Base-by-base conservation (phyloP, 1,140 invertebrate species). In the Apis laboriosa region DNA sequence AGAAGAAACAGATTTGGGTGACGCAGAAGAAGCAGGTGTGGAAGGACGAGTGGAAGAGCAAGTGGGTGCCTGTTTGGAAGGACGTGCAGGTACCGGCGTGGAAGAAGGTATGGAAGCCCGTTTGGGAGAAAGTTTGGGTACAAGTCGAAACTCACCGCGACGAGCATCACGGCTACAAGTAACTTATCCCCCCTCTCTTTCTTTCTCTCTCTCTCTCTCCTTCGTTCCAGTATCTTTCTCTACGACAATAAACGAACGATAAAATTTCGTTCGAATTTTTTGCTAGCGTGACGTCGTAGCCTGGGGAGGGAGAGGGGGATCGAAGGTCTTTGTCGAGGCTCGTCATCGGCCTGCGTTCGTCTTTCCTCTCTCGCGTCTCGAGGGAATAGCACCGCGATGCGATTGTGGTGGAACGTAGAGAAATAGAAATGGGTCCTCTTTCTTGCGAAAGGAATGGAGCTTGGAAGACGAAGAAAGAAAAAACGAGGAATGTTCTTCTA, bases 1-100 rank as follows among this genome's bases (percentile, higher is more conserved):
- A 96, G 63, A 97, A 97, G 92, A 97, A 97, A 87, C 96, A 97
- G 92, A 95, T 96, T n/a, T 97, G 96, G 97, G 95, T 96, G 81
- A 96, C 96, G 13, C 96, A 97, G 79, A 96, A 97, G 92, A 96
- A 97, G 88, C 95, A 96, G 92, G 95, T 96, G 68, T 97, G 96
- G 96, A 96, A 97, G 86, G 96, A 97, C 61, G 97, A 97, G 89
- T 97, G 96, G 96, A 96, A 96, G 91, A 95, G 95, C 86, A 95
- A 95, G 75, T 97, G 95, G 96, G 97, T 97, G 85, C 96, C 96
- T 51, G 96, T 96, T 55, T 95, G 96, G 95, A 96, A 96, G 90
- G 94, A 96, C 66, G 94, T 96, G 49, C 95, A 97, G 92, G 96
- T 97, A 21, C 96, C 96, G 24, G 95, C 95, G 24, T 97, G 96